These are phyloP conservation scores for Lagopus muta DNA, from an alignment of 2,113 vertebrate species.

Conservation along the genomic window DNA sequence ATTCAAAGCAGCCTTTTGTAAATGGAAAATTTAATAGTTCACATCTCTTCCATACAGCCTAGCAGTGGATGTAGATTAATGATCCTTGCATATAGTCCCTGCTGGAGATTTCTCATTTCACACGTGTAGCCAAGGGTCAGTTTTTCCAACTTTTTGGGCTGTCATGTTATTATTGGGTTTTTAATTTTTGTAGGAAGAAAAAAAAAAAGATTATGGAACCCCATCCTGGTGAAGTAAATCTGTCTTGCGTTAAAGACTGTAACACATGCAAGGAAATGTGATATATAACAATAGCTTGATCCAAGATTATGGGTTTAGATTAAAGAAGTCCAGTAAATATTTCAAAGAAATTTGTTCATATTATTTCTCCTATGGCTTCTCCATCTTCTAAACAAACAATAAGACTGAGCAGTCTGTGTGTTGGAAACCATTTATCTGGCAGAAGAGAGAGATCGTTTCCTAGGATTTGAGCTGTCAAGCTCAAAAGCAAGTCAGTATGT, in stretches of 20 bases:
- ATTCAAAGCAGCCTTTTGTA: not conserved
- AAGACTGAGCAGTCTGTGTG: not conserved
- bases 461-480: not conserved
- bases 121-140: not conserved
- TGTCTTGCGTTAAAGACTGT: not conserved
- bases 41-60: not conserved
- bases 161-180: not conserved
- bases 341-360: not conserved
- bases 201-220: not conserved
- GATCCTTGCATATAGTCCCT: not conserved
- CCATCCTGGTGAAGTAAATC: slow-evolving; percentile 34
- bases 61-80: not conserved
- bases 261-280: not conserved
- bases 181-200: not conserved
- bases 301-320: not conserved
- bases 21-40: not conserved
- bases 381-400: not conserved
- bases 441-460: not conserved
- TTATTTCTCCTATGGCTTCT: not conserved
- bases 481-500: not conserved
- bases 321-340: not conserved
- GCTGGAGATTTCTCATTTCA: not conserved
- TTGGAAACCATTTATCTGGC: not conserved
- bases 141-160: not conserved
- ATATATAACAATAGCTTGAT: not conserved